Conservation (phyloP, 2,113 vertebrate species). For the Heterocephalus glaber region DNA sequence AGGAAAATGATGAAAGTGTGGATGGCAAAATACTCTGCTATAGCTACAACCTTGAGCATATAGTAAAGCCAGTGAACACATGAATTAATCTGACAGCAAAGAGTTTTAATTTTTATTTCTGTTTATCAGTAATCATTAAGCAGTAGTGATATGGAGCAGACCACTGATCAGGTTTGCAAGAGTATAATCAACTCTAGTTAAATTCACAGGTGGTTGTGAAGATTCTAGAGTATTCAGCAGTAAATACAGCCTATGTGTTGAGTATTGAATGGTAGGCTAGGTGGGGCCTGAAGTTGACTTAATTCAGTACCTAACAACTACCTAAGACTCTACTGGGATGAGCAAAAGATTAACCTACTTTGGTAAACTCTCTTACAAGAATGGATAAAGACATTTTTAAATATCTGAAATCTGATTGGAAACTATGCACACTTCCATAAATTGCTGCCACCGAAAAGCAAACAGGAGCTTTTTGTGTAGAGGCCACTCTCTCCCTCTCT, state of each 20-base stretch:
- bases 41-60: not conserved
- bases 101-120: not conserved
- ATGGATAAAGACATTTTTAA: not conserved
- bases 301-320: not conserved
- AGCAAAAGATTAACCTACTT: not conserved
- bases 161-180: not conserved
- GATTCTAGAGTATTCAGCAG: not conserved
- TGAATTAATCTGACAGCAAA: not conserved
- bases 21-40: not conserved
- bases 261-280: not conserved
- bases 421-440: not conserved
- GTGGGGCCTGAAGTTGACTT: not conserved
- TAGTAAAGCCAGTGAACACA: not conserved
- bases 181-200: not conserved
- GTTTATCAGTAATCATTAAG: not conserved
- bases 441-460: not conserved
- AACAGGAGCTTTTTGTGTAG: not conserved
- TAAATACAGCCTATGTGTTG: not conserved
- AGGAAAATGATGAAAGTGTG: not conserved
- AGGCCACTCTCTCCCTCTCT: not conserved
- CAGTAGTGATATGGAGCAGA: not conserved
- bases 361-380: not conserved
- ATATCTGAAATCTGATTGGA: not conserved
- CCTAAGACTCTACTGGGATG: not conserved
- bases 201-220: not conserved